Evolutionary conservation across 2,888 invertebrate species (phyloP).

Genomic region (Aporophyla nigra): DNA sequence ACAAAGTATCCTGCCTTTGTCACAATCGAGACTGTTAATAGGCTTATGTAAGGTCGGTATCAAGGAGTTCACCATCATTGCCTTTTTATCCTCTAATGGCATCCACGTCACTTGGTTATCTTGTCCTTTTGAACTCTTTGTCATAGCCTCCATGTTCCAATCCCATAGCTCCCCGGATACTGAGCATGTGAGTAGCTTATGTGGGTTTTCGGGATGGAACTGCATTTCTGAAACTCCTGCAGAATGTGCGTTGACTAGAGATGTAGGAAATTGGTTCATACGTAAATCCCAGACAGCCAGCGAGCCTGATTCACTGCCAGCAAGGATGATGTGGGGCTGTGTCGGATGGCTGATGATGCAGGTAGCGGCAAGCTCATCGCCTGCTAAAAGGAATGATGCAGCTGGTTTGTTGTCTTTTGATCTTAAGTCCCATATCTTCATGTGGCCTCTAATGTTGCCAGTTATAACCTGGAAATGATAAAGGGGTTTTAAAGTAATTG

Average conservation of each 20-base stretch:
- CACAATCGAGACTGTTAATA: conserved; percentile 95
- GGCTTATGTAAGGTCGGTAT: conserved; percentile 94
- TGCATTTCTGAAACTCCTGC: conserved; percentile 95
- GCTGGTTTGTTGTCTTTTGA: conserved; percentile 92
- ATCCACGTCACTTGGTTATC: conserved; percentile 91
- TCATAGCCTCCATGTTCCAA: conserved; percentile 94
- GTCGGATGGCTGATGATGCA: conserved; percentile 96
- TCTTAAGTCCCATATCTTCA: conserved; percentile 97
- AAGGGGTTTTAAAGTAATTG: background rate
- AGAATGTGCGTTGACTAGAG: conserved; percentile 94
- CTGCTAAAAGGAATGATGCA: conserved; percentile 94
- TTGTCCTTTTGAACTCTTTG: conserved; percentile 80
- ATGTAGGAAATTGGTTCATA: conserved; percentile 95
- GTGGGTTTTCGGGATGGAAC: conserved; percentile 96
- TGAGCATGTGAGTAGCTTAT: conserved; percentile 96
- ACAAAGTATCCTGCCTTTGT: conserved; percentile 94
- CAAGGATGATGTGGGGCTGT: conserved; percentile 95
- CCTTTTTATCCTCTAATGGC: conserved; percentile 92
- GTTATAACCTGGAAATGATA: conserved; percentile 92
- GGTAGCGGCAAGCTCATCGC: conserved; percentile 94
- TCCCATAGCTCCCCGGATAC: conserved; percentile 96
- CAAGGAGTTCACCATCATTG: conserved; percentile 93
- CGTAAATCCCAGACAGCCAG: conserved; percentile 97
- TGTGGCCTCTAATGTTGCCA: conserved; percentile 96
- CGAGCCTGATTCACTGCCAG: conserved; percentile 96